A percentile compares a stretch with the other conserved stretches of the same genome.
Evolutionary conservation across 2,113 vertebrate species (phyloP).

Genomic region (Pelecanus crispus): DNA sequence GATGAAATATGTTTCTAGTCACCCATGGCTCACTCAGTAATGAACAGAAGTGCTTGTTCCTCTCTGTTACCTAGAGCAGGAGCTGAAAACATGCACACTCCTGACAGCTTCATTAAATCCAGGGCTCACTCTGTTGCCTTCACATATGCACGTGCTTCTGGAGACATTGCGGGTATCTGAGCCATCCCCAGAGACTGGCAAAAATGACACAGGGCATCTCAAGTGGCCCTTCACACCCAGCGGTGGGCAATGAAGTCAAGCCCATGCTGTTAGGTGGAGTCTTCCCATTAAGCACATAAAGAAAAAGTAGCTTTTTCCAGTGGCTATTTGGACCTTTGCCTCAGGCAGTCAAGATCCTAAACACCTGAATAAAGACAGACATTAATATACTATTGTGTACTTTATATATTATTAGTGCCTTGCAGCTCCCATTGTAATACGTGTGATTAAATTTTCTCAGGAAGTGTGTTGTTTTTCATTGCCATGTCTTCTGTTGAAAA

Average conservation of each 20-base stretch:
- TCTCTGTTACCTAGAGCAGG: background rate
- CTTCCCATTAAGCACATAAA: background rate
- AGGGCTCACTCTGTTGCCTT: background rate
- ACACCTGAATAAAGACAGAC: background rate
- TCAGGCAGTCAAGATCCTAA: background rate
- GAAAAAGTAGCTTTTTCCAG: background rate
- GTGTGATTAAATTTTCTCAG: background rate
- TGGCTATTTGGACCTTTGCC: background rate
- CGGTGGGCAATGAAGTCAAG: background rate
- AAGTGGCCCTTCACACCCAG: background rate
- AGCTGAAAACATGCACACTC: background rate
- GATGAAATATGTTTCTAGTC: background rate
- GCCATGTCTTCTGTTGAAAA: background rate
- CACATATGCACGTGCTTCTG: background rate
- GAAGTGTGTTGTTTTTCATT: background rate
- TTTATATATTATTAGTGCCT: background rate
- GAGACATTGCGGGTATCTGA: background rate
- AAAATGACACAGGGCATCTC: background rate
- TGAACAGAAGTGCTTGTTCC: background rate
- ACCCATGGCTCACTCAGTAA: background rate
- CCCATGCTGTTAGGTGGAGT: background rate
- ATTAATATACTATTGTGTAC: background rate
- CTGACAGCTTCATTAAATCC: background rate
- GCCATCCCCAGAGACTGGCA: background rate
- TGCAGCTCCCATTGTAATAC: background rate